These are phyloP conservation scores for Zaprionus capensis DNA, from an alignment of 1,140 invertebrate species.

Conservation along the genomic window DNA sequence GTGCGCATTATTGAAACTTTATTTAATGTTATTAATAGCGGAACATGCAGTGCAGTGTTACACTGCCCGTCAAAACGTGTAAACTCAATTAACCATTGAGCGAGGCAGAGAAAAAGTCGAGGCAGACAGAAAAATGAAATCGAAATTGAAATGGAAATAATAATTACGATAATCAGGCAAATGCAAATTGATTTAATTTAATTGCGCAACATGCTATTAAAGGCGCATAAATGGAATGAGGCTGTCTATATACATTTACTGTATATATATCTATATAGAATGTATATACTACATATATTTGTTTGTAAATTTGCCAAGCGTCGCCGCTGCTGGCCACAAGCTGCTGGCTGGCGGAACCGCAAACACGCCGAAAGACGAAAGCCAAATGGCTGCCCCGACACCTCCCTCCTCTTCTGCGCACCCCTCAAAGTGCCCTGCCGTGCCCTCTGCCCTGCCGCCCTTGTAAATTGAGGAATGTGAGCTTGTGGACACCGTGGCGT, in stretches of 20 bases:
- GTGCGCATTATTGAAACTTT: slow-evolving; percentile 20
- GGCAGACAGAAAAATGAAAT: slow-evolving; percentile 9
- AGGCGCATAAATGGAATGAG: slow-evolving; percentile 55
- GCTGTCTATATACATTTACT: background rate
- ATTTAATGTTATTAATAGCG: slow-evolving; percentile 33
- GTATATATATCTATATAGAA: background rate
- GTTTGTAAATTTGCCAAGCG: slow-evolving; percentile 12
- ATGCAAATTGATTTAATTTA: slow-evolving; percentile 66
- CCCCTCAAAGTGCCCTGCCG: background rate
- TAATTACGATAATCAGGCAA: slow-evolving; percentile 44
- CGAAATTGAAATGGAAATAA: slow-evolving; percentile 36
- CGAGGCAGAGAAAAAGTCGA: background rate
- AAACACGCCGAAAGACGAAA: slow-evolving; percentile 72
- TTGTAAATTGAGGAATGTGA: slow-evolving; percentile 33
- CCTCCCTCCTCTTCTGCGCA: background rate
- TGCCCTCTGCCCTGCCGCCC: background rate
- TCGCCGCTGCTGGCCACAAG: slow-evolving; percentile 57
- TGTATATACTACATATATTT: background rate
- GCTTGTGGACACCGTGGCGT: slow-evolving; percentile 39
- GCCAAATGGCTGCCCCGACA: slow-evolving; percentile 39
- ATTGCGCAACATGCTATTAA: slow-evolving; percentile 61
- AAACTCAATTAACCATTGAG: slow-evolving; percentile 41
- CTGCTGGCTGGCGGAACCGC: slow-evolving; percentile 50
- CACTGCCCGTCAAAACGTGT: slow-evolving; percentile 41
- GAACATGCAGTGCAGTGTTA: slow-evolving; percentile 34